These are phyloP conservation scores for Trissolcus brochymenae DNA, from an alignment of 2,888 invertebrate species.

Conservation along the genomic window DNA sequence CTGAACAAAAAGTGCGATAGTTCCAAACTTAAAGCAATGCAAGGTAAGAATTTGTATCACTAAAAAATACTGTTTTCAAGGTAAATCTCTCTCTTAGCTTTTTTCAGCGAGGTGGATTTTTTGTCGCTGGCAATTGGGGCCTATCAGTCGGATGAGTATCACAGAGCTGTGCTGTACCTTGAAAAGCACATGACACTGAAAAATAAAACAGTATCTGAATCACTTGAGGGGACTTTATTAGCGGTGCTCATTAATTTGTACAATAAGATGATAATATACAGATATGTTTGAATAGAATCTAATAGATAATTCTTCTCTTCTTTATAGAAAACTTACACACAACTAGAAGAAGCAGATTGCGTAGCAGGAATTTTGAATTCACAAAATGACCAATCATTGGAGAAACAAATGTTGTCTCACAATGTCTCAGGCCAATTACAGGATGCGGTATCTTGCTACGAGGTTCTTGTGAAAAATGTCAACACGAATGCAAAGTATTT, in stretches of 20 bases:
- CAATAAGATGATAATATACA: not conserved
- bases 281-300: not conserved
- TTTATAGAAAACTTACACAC: constrained; percentile 87
- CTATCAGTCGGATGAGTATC: constrained; percentile 83
- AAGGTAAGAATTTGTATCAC: constrained; percentile 56
- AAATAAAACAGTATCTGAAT: constrained; percentile 70
- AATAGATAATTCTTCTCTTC: not conserved
- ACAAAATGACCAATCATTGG: constrained; percentile 82
- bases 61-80: constrained; percentile 4
- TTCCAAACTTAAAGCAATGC: constrained; percentile 62
- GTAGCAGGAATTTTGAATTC: constrained; percentile 87
- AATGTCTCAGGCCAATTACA: constrained; percentile 89
- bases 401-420: constrained; percentile 89
- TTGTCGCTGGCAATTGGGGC: constrained; percentile 84
- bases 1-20: constrained; percentile 55
- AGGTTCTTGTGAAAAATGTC: constrained; percentile 83
- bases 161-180: constrained; percentile 74
- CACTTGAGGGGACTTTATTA: constrained; percentile 69
- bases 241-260: constrained; percentile 61
- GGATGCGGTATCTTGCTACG: constrained; percentile 93
- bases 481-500: constrained; percentile 76
- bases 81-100: constrained; percentile 62
- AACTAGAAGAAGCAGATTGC: constrained; percentile 93
- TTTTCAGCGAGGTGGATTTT: constrained; percentile 79
- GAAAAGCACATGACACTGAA: constrained; percentile 82